Evolutionary conservation across 2,797 vertebrate genomes (phyloP), one percentile per base, ranked within the genome.

Genomic region (Enteromius radiatus): DNA sequence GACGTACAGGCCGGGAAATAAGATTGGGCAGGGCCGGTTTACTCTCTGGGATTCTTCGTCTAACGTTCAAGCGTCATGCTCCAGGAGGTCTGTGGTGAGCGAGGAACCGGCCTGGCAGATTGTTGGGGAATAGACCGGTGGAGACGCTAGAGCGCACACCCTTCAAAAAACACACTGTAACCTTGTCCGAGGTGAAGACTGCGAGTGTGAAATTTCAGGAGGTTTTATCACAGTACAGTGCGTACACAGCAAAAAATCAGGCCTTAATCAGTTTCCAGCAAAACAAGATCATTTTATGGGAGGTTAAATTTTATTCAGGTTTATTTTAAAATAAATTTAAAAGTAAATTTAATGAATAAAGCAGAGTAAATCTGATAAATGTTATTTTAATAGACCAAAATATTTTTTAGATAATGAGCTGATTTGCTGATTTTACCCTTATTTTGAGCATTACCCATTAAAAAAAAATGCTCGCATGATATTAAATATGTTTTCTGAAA

Each of bases 31-130:
- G 87, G 86, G 89, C 89, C 69, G 41, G 78, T 89, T 89, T 91
- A 87, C 87, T 91, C 87, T 56, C 80, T 80, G 88, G 89, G 88
- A 91, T 92, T 91, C 91, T 91, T 86, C 85, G 88, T 88, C 82
- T 89, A 52, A 86, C 84, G 14, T 67, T 45, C 80, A 33, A 33
- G 85, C 85, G 91, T 92, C 90, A 92, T 80, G 91, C 89, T 90
- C 86, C 78, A 88, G 92, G 92, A 91, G 91, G 89, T 83, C 70
- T 65, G 33, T 21, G 59, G 56, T 8, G 49, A 38, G 31, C 2
- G 14, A 64, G 90, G 84, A 85, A 86, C 83, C 70, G 83, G 87
- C 87, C 83, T 88, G 85, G 78, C 83, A 76, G 76, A 80, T 83
- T 84, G 71, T 61, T 59, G 63, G 61, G 76, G 52, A 76, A 80